phyloP scores from a whole-genome alignment of 2,113 vertebrate genomes.

The Phrynosoma blainvillii region DNA sequence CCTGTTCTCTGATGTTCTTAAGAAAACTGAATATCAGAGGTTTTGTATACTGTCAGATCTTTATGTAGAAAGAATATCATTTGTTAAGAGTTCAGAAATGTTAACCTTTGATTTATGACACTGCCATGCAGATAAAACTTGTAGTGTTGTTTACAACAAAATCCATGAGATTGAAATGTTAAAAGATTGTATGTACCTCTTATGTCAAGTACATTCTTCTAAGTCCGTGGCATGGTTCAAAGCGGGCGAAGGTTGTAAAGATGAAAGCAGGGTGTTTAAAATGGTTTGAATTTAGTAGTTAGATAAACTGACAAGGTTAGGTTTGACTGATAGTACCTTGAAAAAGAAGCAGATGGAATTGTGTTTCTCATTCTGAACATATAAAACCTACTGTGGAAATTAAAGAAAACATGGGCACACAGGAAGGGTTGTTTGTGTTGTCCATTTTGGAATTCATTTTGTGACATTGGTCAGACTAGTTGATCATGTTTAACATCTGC shows the following conservation, averaged over 20 bases:
- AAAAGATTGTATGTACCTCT: conserved; percentile 55
- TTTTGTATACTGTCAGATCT: conserved; percentile 57
- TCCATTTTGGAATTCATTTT: no score
- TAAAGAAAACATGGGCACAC: background rate
- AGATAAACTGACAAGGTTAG: conserved; percentile 57
- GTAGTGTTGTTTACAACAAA: conserved; percentile 66
- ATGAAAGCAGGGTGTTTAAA: conserved; percentile 70
- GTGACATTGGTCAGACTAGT: background rate
- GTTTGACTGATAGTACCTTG: conserved; percentile 53
- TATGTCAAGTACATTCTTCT: conserved; percentile 58
- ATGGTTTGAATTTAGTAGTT: conserved; percentile 64
- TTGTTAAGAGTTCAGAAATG: conserved; percentile 59
- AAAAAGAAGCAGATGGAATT: conserved; percentile 51
- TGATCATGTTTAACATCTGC: background rate
- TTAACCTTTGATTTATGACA: conserved; percentile 67
- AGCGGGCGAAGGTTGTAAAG: conserved; percentile 56
- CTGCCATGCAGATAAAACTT: conserved; percentile 59
- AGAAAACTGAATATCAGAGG: conserved; percentile 59
- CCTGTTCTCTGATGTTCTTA: conserved; percentile 58
- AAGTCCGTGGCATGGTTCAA: conserved; percentile 50
- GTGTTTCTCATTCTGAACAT: conserved; percentile 33
- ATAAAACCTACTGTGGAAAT: conserved; percentile 25
- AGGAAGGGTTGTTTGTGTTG: no score
- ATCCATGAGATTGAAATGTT: conserved; percentile 59
- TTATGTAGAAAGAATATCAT: conserved; percentile 58